These are phyloP conservation scores for Arenaria interpres DNA, from an alignment of 2,113 vertebrate genomes.

Conservation along the genomic window DNA sequence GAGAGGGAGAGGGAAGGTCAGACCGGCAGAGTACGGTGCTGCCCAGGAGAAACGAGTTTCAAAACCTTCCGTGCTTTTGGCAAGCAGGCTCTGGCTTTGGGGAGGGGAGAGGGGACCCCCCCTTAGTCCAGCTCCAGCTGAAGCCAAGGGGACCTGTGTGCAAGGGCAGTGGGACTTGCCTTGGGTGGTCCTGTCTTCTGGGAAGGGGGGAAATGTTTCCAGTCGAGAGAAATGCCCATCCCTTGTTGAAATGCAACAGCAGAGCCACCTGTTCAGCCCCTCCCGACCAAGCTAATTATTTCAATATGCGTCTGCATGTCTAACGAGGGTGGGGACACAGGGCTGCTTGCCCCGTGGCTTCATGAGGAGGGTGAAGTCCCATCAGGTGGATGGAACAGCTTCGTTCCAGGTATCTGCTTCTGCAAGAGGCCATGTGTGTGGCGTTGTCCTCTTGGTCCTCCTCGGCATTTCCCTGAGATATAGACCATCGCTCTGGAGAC, in stretches of 20 bases:
- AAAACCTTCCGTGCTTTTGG: neutral
- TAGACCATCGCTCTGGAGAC: fast-evolving
- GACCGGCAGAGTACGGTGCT: fast-evolving
- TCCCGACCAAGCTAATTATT: fast-evolving
- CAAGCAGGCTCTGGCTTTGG: neutral
- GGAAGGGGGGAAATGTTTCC: neutral
- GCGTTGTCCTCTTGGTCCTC: neutral
- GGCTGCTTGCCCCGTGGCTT: fast-evolving
- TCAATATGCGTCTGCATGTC: fast-evolving
- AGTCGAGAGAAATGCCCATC: fast-evolving
- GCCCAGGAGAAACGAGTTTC: neutral
- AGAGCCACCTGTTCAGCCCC: neutral
- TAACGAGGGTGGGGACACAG: fast-evolving
- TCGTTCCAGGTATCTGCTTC: neutral
- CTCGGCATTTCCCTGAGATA: neutral
- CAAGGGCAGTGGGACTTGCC: neutral
- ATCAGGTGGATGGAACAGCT: fast-evolving
- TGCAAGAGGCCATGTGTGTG: fast-evolving
- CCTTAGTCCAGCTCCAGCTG: neutral
- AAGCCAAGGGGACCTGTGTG: neutral
- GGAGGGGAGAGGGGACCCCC: neutral
- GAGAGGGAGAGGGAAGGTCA: neutral
- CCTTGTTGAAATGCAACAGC: neutral
- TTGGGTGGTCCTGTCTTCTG: neutral
- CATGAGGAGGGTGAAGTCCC: neutral